Conservation (phyloP, 1,140 invertebrate genomes). For the Caligus rogercresseyi region DNA sequence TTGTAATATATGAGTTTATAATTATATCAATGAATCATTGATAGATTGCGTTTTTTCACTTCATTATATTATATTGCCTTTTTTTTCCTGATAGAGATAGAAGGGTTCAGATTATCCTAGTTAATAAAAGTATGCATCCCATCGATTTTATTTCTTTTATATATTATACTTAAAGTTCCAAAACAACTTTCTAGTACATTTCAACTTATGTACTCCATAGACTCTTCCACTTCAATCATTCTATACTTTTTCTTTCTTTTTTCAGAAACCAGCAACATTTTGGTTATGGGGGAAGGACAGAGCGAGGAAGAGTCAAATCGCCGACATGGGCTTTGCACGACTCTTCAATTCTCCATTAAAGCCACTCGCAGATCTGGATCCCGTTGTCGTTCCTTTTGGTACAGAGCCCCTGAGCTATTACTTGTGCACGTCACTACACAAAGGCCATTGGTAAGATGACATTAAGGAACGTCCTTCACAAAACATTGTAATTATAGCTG, state of each 20-base stretch:
- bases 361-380: slow-evolving; percentile 91
- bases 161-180: no score
- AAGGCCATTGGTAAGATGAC: slow-evolving; percentile 93
- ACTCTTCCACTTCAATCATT: no score
- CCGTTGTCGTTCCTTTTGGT: slow-evolving; percentile 99
- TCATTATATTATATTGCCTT: no score
- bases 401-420: slow-evolving; percentile 86
- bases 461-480: slow-evolving; percentile 16
- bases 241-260: slow-evolving; percentile 15
- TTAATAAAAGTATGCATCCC: no score
- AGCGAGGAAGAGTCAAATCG: slow-evolving; percentile 92
- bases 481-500: background rate
- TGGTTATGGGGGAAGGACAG: slow-evolving; percentile 97
- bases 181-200: no score
- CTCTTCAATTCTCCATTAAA: slow-evolving; percentile 96
- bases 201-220: no score
- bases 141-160: no score
- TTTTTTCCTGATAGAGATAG: no score
- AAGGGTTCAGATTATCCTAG: no score
- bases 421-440: slow-evolving; percentile 90
- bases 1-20: no score
- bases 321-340: slow-evolving; percentile 99
- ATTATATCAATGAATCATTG: no score
- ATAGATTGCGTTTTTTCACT: no score
- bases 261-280: slow-evolving; percentile 92